phyloP scores from a whole-genome alignment of 2,888 invertebrate genomes.

The Melinaea marsaeus region DNA sequence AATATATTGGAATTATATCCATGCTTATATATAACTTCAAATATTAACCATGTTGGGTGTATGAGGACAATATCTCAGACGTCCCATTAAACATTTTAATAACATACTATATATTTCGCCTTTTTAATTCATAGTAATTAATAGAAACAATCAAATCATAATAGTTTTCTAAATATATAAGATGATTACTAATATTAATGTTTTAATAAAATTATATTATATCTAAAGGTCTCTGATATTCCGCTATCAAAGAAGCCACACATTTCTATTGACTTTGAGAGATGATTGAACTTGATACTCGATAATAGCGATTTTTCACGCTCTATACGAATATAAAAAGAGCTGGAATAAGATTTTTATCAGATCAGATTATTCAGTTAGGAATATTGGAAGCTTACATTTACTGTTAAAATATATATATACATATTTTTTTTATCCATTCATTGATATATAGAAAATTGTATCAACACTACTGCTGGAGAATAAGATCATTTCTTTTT shows the following conservation, averaged over 20 bases:
- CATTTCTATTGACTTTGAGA: slow-evolving; percentile 39
- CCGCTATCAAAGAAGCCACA: slow-evolving; percentile 33
- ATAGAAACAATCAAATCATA: no score
- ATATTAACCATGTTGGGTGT: no score
- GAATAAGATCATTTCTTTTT: no score
- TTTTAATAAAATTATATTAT: not conserved
- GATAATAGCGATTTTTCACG: slow-evolving; percentile 53
- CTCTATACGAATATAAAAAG: slow-evolving; percentile 53
- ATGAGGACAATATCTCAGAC: no score
- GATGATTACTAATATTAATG: not conserved
- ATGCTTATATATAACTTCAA: no score
- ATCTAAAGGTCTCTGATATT: not conserved
- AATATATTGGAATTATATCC: no score
- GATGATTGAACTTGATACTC: slow-evolving; percentile 61
- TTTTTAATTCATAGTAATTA: no score
- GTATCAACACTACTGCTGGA: no score
- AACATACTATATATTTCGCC: no score
- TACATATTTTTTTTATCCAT: slow-evolving; percentile 11
- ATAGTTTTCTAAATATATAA: not conserved
- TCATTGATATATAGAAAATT: not conserved
- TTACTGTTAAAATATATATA: slow-evolving; percentile 15
- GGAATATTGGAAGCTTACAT: slow-evolving; percentile 23
- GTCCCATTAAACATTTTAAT: no score
- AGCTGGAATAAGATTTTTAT: slow-evolving; percentile 56
- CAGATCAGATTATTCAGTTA: slow-evolving; percentile 44